Conservation (phyloP, 2,113 vertebrate species). For the Phaethornis superciliosus region DNA sequence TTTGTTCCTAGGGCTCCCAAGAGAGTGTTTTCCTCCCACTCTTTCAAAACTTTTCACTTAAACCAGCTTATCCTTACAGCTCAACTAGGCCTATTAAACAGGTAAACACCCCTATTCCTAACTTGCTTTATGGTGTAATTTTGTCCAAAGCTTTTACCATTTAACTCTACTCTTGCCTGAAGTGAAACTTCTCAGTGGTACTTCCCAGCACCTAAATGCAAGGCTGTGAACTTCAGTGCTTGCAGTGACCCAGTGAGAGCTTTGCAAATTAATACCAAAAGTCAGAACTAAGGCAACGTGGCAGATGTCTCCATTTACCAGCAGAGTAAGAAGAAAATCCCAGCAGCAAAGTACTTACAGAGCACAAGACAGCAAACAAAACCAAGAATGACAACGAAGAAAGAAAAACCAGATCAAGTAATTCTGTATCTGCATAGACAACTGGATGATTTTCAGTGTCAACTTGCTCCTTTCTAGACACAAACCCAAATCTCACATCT, state of each 20-base stretch:
- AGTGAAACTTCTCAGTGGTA: neutral
- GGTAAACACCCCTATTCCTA: neutral
- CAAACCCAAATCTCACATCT: neutral
- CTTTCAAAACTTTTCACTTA: neutral
- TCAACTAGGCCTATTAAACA: neutral
- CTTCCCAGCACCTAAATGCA: neutral
- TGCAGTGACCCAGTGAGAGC: neutral
- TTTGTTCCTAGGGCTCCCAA: neutral
- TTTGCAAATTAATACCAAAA: neutral
- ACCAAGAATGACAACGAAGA: neutral
- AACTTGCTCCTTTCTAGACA: neutral
- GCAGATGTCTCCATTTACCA: neutral
- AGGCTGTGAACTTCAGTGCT: neutral
- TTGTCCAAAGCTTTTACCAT: neutral
- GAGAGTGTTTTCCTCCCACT: neutral
- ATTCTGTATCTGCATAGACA: neutral
- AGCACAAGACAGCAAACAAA: neutral
- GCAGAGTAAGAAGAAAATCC: neutral
- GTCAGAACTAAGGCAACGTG: neutral
- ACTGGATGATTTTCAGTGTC: neutral
- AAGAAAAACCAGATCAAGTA: neutral
- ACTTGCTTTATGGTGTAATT: neutral
- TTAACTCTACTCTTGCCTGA: neutral
- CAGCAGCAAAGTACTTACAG: neutral
- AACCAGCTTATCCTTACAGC: slow-evolving; percentile 24